A percentile compares a stretch with the other conserved stretches of the same genome.
phyloP scores from a whole-genome alignment of 2,113 vertebrate genomes.

The Tretioscincus oriximinensis region DNA sequence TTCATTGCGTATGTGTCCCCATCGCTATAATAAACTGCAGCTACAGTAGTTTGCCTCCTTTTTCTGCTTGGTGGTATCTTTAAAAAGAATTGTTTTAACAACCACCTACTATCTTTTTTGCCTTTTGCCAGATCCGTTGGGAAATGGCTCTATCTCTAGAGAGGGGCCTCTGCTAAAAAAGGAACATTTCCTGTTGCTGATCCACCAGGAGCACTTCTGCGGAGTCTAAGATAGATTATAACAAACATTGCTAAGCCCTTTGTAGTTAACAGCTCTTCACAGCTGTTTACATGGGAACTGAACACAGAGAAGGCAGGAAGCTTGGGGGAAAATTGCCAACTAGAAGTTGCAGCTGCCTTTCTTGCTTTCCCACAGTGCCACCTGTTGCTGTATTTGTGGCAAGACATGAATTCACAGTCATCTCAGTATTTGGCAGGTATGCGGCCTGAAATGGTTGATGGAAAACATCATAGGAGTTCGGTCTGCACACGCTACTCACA shows the following conservation, averaged over 20 bases:
- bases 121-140: not conserved
- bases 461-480: not conserved
- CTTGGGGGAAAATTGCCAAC: not conserved
- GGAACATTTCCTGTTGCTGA: constrained; percentile 11
- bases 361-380: constrained; percentile 23
- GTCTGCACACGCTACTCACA: too few species aligned
- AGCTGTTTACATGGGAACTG: not conserved
- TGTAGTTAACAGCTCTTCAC: not conserved
- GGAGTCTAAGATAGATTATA: not conserved
- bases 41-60: not conserved
- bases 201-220: not conserved
- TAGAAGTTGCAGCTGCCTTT: not conserved
- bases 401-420: not conserved
- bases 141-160: constrained; percentile 1
- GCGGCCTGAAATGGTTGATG: not conserved
- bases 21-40: not conserved
- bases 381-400: constrained; percentile 3
- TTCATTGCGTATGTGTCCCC: not conserved
- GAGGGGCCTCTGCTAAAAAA: not conserved
- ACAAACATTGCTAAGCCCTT: constrained; percentile 1
- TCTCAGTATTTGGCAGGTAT: not conserved
- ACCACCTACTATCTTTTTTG: not conserved
- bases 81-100: too few species aligned
- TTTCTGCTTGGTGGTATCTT: not conserved
- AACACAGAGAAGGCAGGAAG: not conserved